Evolutionary conservation across 2,113 vertebrate genomes (phyloP), one percentile per base, ranked within the genome.

Genomic region (Sceloporus tristichus): DNA sequence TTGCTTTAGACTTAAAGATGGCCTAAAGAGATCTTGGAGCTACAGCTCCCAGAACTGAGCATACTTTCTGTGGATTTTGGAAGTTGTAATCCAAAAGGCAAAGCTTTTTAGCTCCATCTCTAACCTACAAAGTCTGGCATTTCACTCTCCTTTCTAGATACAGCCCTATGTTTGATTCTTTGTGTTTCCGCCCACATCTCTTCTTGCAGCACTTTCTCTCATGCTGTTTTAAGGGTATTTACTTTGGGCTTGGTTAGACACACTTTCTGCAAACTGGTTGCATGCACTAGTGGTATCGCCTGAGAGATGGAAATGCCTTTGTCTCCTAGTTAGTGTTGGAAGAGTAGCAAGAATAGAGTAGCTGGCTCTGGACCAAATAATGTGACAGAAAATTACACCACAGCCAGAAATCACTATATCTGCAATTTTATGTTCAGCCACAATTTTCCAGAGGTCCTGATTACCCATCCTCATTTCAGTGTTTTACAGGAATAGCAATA

Each of bases 261-360:
- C 76, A 48, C 81, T 93, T 93, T 82, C 87, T 91, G 16, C 54
- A 88, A 87, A 85, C 88, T 91, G 90, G 87, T 84, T 89, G 82
- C 88, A 75, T 34, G 93, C 87, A 75, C 25, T 93, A 89, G 88
- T 93, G 86, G 85, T 84, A 91, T 23, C 91, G 83, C 84, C 90
- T 93, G 90, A 93, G 14, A 27, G 91, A 93, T 90, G 62, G 78
- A 92, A 92, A 94, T 94, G 94, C 91, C 95, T 92, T 90, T 92
- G 93, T 87, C 89, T 92, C 89, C 75, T 93, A 91, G 90, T 93
- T 95, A 94, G 91, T 95, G 95, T 95, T 94, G 94, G 89, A 93
- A 91, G 48, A 66, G 34, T 92, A 92, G 91, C 77, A 79, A 92
- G 89, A 90, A 92, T 92, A 83, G 23, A 0, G 87, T 74, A 76